Evolutionary conservation across 2,888 invertebrate species (phyloP).

Genomic region (Selenia dentaria): DNA sequence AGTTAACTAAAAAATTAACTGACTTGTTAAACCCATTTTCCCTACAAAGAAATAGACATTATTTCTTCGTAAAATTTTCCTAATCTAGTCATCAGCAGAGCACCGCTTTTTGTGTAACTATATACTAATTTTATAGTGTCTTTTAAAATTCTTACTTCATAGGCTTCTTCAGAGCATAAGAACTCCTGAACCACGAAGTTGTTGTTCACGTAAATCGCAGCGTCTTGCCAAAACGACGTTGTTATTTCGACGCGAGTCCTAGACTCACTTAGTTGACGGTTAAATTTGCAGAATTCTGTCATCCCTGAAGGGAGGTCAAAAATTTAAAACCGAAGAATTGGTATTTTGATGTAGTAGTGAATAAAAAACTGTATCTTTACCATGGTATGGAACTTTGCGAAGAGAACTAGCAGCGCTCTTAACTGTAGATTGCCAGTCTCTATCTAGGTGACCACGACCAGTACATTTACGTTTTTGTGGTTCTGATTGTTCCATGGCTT

Average conservation of each 20-base stretch:
- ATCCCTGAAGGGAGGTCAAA: constrained; percentile 43
- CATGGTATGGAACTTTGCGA: constrained; percentile 65
- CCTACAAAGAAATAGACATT: no score
- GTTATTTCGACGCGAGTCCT: constrained; percentile 66
- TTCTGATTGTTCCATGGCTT: constrained; percentile 44
- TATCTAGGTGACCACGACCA: constrained; percentile 61
- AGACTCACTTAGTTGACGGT: constrained; percentile 66
- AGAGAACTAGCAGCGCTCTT: constrained; percentile 51
- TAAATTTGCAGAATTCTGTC: constrained; percentile 63
- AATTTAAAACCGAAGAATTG: no score
- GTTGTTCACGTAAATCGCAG: constrained; percentile 68
- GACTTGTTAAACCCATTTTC: no score
- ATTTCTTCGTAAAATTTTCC: no score
- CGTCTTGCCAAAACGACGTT: constrained; percentile 69
- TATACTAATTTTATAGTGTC: no score
- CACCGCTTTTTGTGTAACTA: no score
- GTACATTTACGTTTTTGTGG: constrained; percentile 52
- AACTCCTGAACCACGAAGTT: constrained; percentile 64
- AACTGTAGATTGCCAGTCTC: constrained; percentile 60
- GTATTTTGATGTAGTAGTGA: no score
- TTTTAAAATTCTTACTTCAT: constrained; percentile 54
- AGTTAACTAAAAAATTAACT: no score
- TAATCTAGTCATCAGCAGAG: no score
- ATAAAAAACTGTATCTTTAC: constrained; percentile 44
- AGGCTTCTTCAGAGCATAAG: constrained; percentile 54